These are phyloP conservation scores for Halocynthia roretzi DNA, from an alignment of 23 tunicate genomes.

Conservation along the genomic window DNA sequence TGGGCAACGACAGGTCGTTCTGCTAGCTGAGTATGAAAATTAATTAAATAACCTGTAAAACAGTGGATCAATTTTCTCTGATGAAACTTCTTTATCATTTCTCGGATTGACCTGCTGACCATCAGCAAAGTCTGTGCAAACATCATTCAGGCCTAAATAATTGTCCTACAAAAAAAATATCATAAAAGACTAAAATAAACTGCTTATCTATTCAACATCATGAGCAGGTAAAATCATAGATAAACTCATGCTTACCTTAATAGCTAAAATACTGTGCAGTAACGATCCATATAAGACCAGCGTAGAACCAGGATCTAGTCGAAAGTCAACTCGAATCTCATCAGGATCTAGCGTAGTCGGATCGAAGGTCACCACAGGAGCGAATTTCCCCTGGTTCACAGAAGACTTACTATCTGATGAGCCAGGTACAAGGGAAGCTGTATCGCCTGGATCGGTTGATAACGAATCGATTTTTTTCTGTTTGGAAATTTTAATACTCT, in stretches of 20 bases:
- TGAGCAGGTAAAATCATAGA: background rate
- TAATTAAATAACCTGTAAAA: slow-evolving; percentile 6
- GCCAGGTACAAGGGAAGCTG: background rate
- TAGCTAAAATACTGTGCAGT: slow-evolving; percentile 42
- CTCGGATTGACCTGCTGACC: slow-evolving; percentile 2
- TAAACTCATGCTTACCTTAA: slow-evolving; percentile 42
- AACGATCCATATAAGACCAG: slow-evolving; percentile 78
- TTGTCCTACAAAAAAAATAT: slow-evolving; percentile 40
- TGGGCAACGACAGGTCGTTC: background rate
- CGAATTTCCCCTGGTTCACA: background rate
- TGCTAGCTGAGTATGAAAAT: background rate
- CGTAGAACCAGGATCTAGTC: slow-evolving; percentile 38
- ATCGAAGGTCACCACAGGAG: slow-evolving; percentile 60
- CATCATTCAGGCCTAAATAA: slow-evolving; percentile 80
- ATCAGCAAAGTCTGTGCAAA: slow-evolving; percentile 44
- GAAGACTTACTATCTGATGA: background rate
- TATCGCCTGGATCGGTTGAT: background rate
- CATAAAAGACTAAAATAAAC: background rate
- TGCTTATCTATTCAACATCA: background rate
- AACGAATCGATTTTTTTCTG: background rate
- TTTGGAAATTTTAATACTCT: too few species aligned
- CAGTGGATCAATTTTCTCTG: slow-evolving; percentile 18
- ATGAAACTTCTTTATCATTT: background rate
- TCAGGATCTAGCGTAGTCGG: slow-evolving; percentile 82
- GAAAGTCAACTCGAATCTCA: slow-evolving; percentile 50